Evolutionary conservation across 1,140 invertebrate genomes (phyloP), one percentile per base, ranked within the genome.

Genomic region (Holotrichia oblita): DNA sequence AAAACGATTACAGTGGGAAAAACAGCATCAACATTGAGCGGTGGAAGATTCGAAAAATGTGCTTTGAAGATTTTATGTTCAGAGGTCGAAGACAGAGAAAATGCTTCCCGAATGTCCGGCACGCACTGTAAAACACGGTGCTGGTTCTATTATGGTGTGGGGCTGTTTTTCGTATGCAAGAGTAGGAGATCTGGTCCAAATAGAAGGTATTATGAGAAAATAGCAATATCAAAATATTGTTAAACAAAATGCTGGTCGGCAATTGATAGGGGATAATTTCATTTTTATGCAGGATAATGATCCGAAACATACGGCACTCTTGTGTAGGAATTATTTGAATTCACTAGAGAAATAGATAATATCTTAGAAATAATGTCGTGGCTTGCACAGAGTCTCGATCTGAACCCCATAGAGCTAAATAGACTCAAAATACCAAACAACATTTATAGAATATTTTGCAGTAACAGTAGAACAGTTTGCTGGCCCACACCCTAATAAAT

Each of bases 341-440:
- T n/a, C 10, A 34, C n/a, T 10, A 27, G 40, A 72, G 40, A 24
- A 72, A 40, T 55, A 22, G 6, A 6, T 77, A 77, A n/a, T 69
- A 3, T 81, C 12, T 77, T 76, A 78, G 72, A 6, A 9, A 82
- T n/a, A n/a, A n/a, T n/a, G n/a, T n/a, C n/a, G n/a, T n/a, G n/a
- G n/a, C n/a, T n/a, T n/a, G n/a, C n/a, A 44, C 86, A 85, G 79
- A 83, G 81, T 10, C 83, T 85, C 0, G 85, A 87, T 78, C 75
- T 86, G 14, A 86, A 86, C 77, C 84, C 83, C 0, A 86, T 85
- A 12, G 83, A 86, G 69, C n/a, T n/a, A n/a, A n/a, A n/a, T n/a
- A n/a, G n/a, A n/a, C n/a, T n/a, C n/a, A n/a, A n/a, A n/a, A n/a
- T n/a, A n/a, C n/a, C 27, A 34, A 34, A 34, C 27, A 34, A 34